Conservation (phyloP, 2,888 invertebrate genomes). For the Melanostoma mellinum region DNA sequence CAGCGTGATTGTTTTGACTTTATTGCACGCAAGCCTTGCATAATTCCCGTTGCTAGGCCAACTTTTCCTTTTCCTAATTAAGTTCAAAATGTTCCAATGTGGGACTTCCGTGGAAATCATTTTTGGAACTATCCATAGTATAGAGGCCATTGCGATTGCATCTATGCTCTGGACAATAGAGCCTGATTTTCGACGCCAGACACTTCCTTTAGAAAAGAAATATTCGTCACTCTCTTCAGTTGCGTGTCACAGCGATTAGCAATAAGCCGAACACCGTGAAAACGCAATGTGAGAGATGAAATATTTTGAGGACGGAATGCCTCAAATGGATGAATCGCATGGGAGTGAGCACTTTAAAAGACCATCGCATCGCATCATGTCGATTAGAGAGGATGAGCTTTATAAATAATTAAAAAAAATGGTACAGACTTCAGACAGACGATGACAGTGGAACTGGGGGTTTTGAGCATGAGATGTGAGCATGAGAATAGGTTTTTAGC, state of each 20-base stretch:
- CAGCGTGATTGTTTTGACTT: constrained; percentile 55
- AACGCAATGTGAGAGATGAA: constrained; percentile 23
- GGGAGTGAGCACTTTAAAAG: constrained; percentile 1
- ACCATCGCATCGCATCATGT: constrained; percentile 39
- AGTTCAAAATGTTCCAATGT: constrained; percentile 36
- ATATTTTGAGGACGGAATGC: constrained; percentile 33
- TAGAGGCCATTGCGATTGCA: constrained; percentile 29
- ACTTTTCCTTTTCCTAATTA: constrained; percentile 57
- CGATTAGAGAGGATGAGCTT: constrained; percentile 32
- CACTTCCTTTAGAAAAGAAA: too few species aligned
- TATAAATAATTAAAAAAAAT: background rate
- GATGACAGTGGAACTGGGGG: constrained; percentile 40
- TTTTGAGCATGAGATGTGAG: constrained; percentile 30
- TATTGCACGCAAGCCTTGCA: constrained; percentile 52
- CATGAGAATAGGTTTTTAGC: constrained; percentile 38
- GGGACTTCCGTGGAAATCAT: constrained; percentile 53
- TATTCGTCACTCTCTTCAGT: constrained; percentile 51
- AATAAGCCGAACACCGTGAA: background rate
- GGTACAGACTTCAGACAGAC: constrained; percentile 18
- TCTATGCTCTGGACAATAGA: constrained; percentile 25
- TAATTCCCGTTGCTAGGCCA: constrained; percentile 27
- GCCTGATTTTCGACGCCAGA: constrained; percentile 25
- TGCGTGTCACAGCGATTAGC: constrained; percentile 38
- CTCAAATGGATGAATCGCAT: constrained; percentile 65
- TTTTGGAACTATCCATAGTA: background rate